Evolutionary conservation across 2,797 vertebrate species (phyloP), one percentile per base, ranked within the genome.

Genomic region (Setipinna tenuifilis): DNA sequence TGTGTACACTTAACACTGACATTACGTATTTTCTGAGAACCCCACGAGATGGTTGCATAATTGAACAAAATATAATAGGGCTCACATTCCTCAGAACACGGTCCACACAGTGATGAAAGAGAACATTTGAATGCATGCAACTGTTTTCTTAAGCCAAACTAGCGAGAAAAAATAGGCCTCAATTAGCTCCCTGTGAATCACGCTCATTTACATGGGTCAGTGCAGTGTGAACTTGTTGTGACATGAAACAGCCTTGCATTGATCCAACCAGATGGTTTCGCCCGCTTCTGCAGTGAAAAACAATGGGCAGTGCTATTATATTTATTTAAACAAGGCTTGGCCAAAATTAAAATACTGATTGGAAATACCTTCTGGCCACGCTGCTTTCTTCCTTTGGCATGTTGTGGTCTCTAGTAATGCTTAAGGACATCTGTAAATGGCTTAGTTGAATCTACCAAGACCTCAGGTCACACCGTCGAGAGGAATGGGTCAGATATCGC

Each of bases 31-130:
- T 87, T 85, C 44, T 78, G 35, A 44, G 31, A 78, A 78, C 71
- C 71, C 35, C 71, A 41, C 31, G 41, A 78, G 35, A 44, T 78
- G 71, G 71, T 44, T 78, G 71, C 21, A 83, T 86, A 89, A 87
- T 88, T 90, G 83, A 88, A 88, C 84, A 86, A 84, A 90, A 88
- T 86, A 86, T 91, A 90, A 92, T 89, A 54, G 71, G 80, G 85
- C 89, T 78, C 86, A 89, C 89, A 92, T 91, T 91, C 90, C 90
- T 83, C 84, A 25, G 85, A 83, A 83, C 81, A 83, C 78, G 87
- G 85, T 78, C 71, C 17, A 84, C 68, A 82, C 83, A 57, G 85
- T 89, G 91, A 93, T 92, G 91, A 92, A 92, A 92, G 89, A 88
- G 41, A 90, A 89, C 71, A 88, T 88, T 85, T 81, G 82, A 87